Percentiles rank a stretch among this genome's conserved stretches.
phyloP scores from a whole-genome alignment of 2,888 invertebrate species.

The Poecilobothrus nobilitatus region DNA sequence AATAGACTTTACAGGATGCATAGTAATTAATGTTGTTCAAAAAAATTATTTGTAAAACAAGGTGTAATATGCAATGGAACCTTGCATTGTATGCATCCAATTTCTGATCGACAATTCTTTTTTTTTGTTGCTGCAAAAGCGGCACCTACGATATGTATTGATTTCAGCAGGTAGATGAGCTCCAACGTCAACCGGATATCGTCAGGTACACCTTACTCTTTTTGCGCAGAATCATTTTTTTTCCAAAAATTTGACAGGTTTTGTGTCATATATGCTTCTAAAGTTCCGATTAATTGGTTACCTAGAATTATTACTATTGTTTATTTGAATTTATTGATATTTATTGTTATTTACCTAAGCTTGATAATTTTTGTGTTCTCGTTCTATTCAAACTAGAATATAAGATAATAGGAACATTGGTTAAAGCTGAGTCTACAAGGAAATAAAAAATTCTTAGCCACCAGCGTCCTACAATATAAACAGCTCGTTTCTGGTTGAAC shows the following conservation, averaged over 20 bases:
- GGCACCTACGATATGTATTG: neutral
- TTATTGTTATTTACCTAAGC: neutral
- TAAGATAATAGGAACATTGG: constrained; percentile 9
- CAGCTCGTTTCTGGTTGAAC: constrained; percentile 15
- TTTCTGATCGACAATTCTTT: neutral
- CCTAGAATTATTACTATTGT: too few species aligned
- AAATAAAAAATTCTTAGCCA: constrained; percentile 23
- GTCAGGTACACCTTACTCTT: neutral
- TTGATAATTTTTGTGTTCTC: neutral
- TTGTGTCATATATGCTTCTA: too few species aligned
- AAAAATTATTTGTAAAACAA: too few species aligned
- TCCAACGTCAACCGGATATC: neutral
- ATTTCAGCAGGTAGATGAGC: neutral
- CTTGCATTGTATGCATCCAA: neutral
- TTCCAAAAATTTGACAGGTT: neutral
- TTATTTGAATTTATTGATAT: too few species aligned
- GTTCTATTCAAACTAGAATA: neutral
- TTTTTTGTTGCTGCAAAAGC: neutral
- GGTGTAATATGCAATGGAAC: neutral
- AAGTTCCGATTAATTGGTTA: too few species aligned
- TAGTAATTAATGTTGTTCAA: too few species aligned
- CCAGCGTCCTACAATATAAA: constrained; percentile 19
- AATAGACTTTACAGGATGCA: too few species aligned
- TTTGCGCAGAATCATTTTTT: neutral
- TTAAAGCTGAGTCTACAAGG: constrained; percentile 14